Conservation (phyloP, 2,888 invertebrate genomes). For the Troides oblongomaculatus region DNA sequence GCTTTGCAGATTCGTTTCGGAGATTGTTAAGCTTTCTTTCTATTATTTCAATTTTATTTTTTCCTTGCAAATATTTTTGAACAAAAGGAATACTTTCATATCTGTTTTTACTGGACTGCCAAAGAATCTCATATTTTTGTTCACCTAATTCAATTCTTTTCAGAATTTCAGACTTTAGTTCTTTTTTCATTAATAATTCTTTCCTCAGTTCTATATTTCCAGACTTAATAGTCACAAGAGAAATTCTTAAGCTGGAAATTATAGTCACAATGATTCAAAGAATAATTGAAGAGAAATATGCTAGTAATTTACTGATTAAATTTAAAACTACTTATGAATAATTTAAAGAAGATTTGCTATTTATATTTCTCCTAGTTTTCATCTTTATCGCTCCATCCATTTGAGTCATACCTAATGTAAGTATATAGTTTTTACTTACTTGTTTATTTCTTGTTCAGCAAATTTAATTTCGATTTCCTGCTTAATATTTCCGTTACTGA, state of each 20-base stretch:
- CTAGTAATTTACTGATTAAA: background rate
- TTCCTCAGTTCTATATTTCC: slow-evolving; percentile 60
- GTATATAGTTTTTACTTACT: slow-evolving; percentile 43
- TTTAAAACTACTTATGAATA: too few species aligned
- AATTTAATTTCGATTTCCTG: slow-evolving; percentile 60
- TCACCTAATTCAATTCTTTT: slow-evolving; percentile 49
- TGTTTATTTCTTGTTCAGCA: slow-evolving; percentile 56
- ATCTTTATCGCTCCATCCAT: background rate
- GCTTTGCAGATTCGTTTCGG: slow-evolving; percentile 41
- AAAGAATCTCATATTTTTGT: slow-evolving; percentile 59
- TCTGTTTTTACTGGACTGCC: slow-evolving; percentile 54
- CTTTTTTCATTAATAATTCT: slow-evolving; percentile 52
- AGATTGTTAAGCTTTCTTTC: slow-evolving; percentile 43
- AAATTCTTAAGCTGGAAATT: slow-evolving; percentile 49
- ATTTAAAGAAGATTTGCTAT: background rate
- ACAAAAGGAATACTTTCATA: slow-evolving; percentile 62
- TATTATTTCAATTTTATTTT: slow-evolving; percentile 40
- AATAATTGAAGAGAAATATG: background rate
- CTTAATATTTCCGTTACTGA: slow-evolving; percentile 54
- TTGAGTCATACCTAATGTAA: background rate
- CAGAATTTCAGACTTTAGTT: slow-evolving; percentile 44
- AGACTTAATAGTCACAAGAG: slow-evolving; percentile 52
- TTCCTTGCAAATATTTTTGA: slow-evolving; percentile 47
- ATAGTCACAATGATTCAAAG: background rate
- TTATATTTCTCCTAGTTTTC: background rate